phyloP scores from a whole-genome alignment of 2,797 vertebrate genomes.

The Alcedo atthis region DNA sequence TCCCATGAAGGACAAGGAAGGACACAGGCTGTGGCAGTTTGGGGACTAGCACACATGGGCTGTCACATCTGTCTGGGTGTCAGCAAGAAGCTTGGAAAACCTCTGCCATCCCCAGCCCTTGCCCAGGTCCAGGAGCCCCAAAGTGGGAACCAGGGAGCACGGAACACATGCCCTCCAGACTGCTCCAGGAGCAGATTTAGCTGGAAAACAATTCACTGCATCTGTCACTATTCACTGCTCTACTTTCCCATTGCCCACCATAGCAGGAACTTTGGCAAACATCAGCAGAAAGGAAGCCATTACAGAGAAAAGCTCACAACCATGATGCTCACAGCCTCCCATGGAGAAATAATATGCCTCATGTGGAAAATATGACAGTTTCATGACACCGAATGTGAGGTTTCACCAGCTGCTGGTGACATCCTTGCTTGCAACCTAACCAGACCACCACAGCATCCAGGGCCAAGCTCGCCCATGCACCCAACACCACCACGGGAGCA shows the following conservation, averaged over 20 bases:
- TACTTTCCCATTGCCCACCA: neutral
- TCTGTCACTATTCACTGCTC: neutral
- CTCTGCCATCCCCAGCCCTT: neutral
- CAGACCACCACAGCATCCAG: neutral
- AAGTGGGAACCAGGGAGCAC: neutral
- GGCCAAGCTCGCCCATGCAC: neutral
- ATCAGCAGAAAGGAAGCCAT: neutral
- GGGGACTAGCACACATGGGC: neutral
- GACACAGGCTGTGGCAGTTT: neutral
- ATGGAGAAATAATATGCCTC: neutral
- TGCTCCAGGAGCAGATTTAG: neutral
- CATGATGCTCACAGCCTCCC: neutral
- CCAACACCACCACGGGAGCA: rapidly evolving
- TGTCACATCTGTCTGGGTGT: neutral
- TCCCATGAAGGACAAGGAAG: neutral
- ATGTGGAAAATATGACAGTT: neutral
- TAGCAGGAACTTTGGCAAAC: neutral
- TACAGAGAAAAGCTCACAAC: neutral
- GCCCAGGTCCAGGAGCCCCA: neutral
- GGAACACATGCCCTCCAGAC: neutral
- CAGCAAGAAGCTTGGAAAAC: neutral
- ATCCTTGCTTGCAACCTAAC: neutral
- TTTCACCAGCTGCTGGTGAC: neutral
- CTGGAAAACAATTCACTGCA: neutral
- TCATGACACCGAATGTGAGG: neutral